Conservation (phyloP, 2,797 vertebrate species). For the Phrynocephalus forsythii region DNA sequence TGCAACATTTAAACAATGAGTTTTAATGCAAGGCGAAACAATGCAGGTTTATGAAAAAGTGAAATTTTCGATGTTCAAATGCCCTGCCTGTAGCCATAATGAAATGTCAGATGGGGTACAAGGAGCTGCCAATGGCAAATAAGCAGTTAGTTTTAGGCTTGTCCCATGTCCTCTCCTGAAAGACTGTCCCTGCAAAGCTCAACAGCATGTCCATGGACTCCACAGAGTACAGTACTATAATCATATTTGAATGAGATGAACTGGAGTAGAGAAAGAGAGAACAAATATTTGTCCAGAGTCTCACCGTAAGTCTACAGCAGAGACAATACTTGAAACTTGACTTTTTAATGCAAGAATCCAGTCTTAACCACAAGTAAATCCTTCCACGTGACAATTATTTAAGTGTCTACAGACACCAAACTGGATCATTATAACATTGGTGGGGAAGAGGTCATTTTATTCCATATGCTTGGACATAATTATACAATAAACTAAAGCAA, state of each 20-base stretch:
- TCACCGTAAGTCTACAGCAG: background rate
- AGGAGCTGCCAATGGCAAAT: background rate
- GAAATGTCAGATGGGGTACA: background rate
- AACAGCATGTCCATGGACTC: too few species aligned
- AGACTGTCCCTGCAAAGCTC: background rate
- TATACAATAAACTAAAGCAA: slow-evolving; percentile 48
- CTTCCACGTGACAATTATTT: slow-evolving; percentile 33
- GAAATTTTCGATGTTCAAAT: background rate
- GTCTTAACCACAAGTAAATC: background rate
- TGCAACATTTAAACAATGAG: background rate
- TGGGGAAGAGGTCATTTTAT: background rate
- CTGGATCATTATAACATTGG: background rate
- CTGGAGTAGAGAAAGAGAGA: background rate
- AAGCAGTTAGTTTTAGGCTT: background rate
- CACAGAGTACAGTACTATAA: background rate
- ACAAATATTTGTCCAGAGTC: background rate
- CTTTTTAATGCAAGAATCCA: slow-evolving; percentile 13
- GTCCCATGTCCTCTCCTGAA: background rate
- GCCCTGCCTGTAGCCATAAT: background rate
- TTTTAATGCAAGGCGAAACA: background rate
- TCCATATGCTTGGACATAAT: slow-evolving; percentile 34
- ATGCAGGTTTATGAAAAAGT: background rate
- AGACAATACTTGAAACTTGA: accelerated
- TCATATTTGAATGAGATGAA: background rate
- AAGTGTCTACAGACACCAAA: background rate